Conservation (phyloP, 2,797 vertebrate genomes). For the Malacoctenus gilli region DNA sequence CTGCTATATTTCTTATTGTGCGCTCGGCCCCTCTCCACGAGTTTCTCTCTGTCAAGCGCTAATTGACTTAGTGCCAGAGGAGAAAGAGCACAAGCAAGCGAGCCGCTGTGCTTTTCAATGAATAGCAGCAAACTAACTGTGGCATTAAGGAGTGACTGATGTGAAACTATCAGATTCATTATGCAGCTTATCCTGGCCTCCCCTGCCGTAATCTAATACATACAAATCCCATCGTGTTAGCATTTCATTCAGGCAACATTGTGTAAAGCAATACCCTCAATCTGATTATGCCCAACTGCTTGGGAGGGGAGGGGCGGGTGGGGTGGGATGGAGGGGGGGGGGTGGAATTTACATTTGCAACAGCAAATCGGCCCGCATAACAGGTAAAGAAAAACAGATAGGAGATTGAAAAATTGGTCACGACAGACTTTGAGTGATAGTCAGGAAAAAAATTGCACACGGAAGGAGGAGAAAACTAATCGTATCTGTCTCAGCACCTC, state of each 20-base stretch:
- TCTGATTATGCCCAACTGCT: slow-evolving; percentile 75
- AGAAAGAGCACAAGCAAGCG: slow-evolving; percentile 62
- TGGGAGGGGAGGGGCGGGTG: slow-evolving; percentile 50
- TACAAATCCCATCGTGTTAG: slow-evolving; percentile 79
- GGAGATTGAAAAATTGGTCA: slow-evolving; percentile 63
- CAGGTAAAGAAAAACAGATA: slow-evolving; percentile 70
- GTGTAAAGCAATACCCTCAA: slow-evolving; percentile 79
- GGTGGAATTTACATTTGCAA: slow-evolving; percentile 75
- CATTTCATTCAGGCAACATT: slow-evolving; percentile 80
- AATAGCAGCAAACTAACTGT: slow-evolving; percentile 71
- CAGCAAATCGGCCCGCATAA: slow-evolving; percentile 73
- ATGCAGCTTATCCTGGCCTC: slow-evolving; percentile 70
- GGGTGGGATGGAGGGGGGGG: no score
- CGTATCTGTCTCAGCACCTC: slow-evolving; percentile 59
- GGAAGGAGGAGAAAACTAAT: slow-evolving; percentile 52
- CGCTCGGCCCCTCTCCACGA: slow-evolving; percentile 29
- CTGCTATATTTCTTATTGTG: slow-evolving; percentile 36
- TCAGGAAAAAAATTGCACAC: slow-evolving; percentile 45
- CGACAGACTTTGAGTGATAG: slow-evolving; percentile 67
- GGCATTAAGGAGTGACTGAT: slow-evolving; percentile 78
- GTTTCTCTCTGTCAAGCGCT: slow-evolving; percentile 60
- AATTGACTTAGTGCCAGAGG: slow-evolving; percentile 74
- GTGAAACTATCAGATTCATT: slow-evolving; percentile 81
- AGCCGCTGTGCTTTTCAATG: slow-evolving; percentile 57
- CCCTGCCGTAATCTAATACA: slow-evolving; percentile 79